Conservation (phyloP, 2,797 vertebrate species). For the Merluccius polli region DNA sequence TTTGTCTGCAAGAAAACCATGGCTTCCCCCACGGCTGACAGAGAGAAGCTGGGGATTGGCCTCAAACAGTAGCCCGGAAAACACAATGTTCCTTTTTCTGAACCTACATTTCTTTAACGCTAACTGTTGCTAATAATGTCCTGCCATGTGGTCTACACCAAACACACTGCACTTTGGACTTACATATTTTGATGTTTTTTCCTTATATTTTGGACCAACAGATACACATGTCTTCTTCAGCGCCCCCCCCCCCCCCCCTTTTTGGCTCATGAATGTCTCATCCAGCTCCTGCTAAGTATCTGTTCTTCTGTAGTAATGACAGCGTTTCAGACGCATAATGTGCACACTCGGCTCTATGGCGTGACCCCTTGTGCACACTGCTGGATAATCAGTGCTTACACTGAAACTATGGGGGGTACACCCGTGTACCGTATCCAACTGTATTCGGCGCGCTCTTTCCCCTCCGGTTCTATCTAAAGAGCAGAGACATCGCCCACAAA, state of each 20-base stretch:
- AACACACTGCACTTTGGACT: background rate
- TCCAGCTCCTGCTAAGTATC: conserved; percentile 57
- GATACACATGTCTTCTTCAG: conserved; percentile 43
- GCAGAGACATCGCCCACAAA: too few relatives aligned
- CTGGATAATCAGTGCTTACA: conserved; percentile 37
- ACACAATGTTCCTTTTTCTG: background rate
- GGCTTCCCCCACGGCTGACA: background rate
- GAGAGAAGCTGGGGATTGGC: background rate
- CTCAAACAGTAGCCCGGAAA: background rate
- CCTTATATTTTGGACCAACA: conserved; percentile 31
- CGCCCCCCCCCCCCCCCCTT: conserved; percentile 8
- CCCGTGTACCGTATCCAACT: background rate
- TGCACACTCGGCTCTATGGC: conserved; percentile 58
- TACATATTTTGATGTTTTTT: background rate
- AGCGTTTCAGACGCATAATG: conserved; percentile 48
- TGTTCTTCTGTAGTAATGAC: conserved; percentile 58
- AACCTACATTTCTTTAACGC: background rate
- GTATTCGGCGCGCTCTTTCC: background rate
- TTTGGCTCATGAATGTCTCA: conserved; percentile 51
- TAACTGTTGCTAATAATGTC: background rate
- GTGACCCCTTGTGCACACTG: conserved; percentile 33
- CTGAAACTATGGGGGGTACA: background rate
- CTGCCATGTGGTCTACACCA: background rate
- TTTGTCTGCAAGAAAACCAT: background rate
- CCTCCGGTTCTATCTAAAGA: too few relatives aligned